Conservation (phyloP, 2,113 vertebrate genomes). For the Ciconia stormi region DNA sequence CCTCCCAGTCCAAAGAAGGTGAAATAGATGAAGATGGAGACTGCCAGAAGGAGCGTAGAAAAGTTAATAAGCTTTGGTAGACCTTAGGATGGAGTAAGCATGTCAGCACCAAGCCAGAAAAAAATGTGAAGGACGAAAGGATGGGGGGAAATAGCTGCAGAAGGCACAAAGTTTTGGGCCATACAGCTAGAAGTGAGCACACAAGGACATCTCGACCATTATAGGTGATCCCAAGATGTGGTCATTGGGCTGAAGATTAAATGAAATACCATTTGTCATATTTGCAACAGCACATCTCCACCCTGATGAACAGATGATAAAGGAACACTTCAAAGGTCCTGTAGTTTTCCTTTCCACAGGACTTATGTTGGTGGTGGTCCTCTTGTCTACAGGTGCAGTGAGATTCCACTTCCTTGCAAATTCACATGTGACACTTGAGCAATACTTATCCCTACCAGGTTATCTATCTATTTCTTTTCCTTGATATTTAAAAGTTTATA, state of each 20-base stretch:
- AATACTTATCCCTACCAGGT: neutral
- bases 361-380: neutral
- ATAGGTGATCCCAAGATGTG: neutral
- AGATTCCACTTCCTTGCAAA: neutral
- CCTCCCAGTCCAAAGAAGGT: neutral
- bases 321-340: neutral
- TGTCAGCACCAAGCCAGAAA: neutral
- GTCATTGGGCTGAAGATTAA: neutral
- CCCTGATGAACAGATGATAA: neutral
- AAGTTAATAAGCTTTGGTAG: neutral
- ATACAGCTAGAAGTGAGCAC: neutral
- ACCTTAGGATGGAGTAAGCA: neutral
- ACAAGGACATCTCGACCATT: neutral
- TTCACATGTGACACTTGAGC: neutral
- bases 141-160: neutral
- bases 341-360: neutral
- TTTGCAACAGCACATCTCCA: neutral
- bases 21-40: neutral
- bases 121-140: rapidly evolving
- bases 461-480: neutral
- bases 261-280: neutral
- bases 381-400: neutral
- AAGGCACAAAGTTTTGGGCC: neutral
- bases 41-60: rapidly evolving
- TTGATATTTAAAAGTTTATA: neutral